Percentiles rank a stretch among this genome's conserved stretches.
phyloP scores from a whole-genome alignment of 2,888 invertebrate species.

The Limulus polyphemus region DNA sequence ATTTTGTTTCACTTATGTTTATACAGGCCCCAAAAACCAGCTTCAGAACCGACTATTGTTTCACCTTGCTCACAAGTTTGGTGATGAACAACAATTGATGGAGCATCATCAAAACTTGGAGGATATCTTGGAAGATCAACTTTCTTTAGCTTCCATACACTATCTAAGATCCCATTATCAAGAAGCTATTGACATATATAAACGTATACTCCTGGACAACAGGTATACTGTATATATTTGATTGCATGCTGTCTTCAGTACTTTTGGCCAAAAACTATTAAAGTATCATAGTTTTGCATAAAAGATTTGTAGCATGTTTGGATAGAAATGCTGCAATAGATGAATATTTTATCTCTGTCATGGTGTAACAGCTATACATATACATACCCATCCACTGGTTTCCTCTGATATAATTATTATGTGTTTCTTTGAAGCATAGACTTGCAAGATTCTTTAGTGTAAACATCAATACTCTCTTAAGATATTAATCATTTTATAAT shows the following conservation, averaged over 20 bases:
- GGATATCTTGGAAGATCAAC: constrained; percentile 83
- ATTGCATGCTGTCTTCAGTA: neutral
- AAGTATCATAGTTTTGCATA: neutral
- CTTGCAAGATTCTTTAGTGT: too few relatives aligned
- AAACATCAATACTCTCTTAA: too few relatives aligned
- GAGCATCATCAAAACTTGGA: constrained; percentile 69
- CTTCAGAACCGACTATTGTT: constrained; percentile 68
- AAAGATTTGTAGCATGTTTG: neutral
- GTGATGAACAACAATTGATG: constrained; percentile 72
- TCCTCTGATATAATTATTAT: neutral
- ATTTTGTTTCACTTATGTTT: constrained; percentile 38
- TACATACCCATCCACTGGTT: neutral
- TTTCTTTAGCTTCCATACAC: constrained; percentile 89
- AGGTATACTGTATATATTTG: constrained; percentile 48
- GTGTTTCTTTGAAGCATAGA: neutral
- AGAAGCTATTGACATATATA: constrained; percentile 97
- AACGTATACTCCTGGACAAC: constrained; percentile 76
- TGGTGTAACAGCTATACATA: neutral
- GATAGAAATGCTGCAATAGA: neutral
- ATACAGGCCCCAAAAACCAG: constrained; percentile 50
- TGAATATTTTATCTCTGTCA: neutral
- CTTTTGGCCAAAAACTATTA: neutral
- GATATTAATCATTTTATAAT: too few relatives aligned
- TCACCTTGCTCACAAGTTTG: constrained; percentile 84
- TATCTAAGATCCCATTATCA: constrained; percentile 93